These are phyloP conservation scores for Meiosimyza decipiens DNA, from an alignment of 2,888 invertebrate species.

Conservation along the genomic window DNA sequence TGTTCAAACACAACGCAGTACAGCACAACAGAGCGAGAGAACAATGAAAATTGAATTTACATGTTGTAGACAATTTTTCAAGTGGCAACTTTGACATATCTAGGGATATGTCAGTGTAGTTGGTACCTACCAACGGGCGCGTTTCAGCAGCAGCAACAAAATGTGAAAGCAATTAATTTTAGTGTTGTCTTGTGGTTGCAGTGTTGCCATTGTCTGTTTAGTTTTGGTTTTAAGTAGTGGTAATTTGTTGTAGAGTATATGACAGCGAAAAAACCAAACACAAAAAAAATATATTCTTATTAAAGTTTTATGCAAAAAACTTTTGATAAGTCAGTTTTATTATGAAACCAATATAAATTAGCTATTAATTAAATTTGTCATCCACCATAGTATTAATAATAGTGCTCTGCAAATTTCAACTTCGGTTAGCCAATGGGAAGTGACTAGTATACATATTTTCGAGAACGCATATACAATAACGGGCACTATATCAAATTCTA, in stretches of 20 bases:
- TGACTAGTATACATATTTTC: too few species aligned
- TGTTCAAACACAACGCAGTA: neutral
- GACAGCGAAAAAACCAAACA: slow-evolving; percentile 1
- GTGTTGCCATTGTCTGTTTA: slow-evolving; percentile 10
- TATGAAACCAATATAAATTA: too few species aligned
- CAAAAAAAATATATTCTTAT: too few species aligned
- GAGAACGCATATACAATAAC: too few species aligned
- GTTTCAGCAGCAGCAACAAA: slow-evolving; percentile 4
- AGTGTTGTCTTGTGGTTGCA: slow-evolving; percentile 23
- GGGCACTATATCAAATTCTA: too few species aligned
- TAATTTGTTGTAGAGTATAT: slow-evolving; percentile 6
- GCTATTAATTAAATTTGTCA: too few species aligned
- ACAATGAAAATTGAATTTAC: slow-evolving; percentile 64
- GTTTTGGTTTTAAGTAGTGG: neutral
- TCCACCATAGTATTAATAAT: too few species aligned
- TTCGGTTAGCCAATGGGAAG: too few species aligned
- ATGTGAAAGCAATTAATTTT: slow-evolving; percentile 24
- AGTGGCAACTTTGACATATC: slow-evolving; percentile 45
- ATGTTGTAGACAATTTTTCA: slow-evolving; percentile 62
- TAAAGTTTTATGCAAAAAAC: too few species aligned
- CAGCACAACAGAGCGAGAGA: slow-evolving; percentile 36
- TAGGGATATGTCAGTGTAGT: slow-evolving; percentile 31
- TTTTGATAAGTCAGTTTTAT: too few species aligned
- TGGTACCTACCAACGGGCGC: neutral
- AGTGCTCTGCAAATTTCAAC: too few species aligned